A percentile compares a stretch with the other conserved stretches of the same genome.
These are phyloP conservation scores for Hirtodrosophila trivittata DNA, from an alignment of 2,888 invertebrate species.

Conservation along the genomic window DNA sequence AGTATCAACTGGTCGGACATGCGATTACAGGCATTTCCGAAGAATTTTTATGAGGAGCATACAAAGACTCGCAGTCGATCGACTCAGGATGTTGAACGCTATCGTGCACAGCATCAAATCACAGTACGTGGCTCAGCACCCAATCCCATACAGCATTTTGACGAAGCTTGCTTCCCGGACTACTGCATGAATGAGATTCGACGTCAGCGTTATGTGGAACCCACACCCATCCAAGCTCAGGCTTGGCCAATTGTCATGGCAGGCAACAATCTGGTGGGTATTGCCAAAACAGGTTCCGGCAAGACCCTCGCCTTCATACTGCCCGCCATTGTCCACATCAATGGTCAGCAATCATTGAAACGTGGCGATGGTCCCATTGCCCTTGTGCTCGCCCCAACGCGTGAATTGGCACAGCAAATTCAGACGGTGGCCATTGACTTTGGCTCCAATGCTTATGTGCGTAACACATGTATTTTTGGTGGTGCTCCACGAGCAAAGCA, in stretches of 20 bases:
- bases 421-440: conserved; percentile 92
- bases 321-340: conserved; percentile 94
- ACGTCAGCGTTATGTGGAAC: conserved; percentile 88
- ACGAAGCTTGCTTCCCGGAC: conserved; percentile 91
- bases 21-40: conserved; percentile 89
- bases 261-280: conserved; percentile 92
- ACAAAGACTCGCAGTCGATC: conserved; percentile 86
- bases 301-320: conserved; percentile 91
- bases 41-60: conserved; percentile 92
- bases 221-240: conserved; percentile 93
- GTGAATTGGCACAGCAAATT: conserved; percentile 92
- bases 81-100: conserved; percentile 88
- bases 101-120: conserved; percentile 88
- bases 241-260: conserved; percentile 94
- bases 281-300: conserved; percentile 93
- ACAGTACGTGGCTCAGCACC: conserved; percentile 90
- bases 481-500: conserved; percentile 93
- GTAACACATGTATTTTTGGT: conserved; percentile 95
- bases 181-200: conserved; percentile 87
- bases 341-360: conserved; percentile 90
- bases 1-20: conserved; percentile 85
- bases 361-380: conserved; percentile 93
- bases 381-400: conserved; percentile 90
- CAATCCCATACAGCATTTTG: conserved; percentile 90
- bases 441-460: conserved; percentile 90